Conservation (phyloP, 2,797 vertebrate species). For the Selene dorsalis region DNA sequence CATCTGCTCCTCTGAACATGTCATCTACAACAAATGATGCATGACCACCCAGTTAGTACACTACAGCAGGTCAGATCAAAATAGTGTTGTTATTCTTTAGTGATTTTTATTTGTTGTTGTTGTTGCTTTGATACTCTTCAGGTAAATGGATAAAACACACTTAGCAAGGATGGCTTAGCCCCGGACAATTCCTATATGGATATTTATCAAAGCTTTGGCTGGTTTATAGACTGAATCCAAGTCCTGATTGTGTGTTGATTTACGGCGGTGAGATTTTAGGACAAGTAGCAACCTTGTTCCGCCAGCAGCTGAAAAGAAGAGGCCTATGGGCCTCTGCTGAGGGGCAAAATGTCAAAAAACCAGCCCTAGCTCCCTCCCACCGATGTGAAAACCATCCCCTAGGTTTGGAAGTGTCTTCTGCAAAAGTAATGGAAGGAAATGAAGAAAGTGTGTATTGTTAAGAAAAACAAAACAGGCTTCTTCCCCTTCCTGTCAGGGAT, state of each 20-base stretch:
- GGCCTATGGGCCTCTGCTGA: conserved; percentile 57
- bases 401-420: conserved; percentile 52
- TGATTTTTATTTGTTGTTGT: neutral
- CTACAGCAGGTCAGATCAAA: conserved; percentile 19
- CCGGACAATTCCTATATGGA: conserved; percentile 19
- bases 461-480: conserved; percentile 59
- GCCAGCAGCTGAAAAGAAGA: conserved; percentile 59
- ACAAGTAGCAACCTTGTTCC: conserved; percentile 66
- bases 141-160: neutral
- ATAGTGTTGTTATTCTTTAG: conserved; percentile 11
- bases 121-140: neutral
- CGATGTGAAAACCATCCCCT: conserved; percentile 53
- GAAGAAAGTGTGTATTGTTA: conserved; percentile 70
- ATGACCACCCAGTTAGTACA: conserved; percentile 56
- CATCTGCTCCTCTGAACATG: conserved; percentile 56
- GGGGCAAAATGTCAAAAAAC: conserved; percentile 58
- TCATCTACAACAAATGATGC: conserved; percentile 54
- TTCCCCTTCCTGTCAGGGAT: conserved; percentile 39
- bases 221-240: conserved; percentile 29
- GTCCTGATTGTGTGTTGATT: conserved; percentile 59
- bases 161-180: conserved; percentile 5
- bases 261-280: conserved; percentile 40
- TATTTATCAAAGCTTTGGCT: conserved; percentile 16
- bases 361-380: conserved; percentile 36
- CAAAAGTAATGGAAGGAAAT: conserved; percentile 45